Percentiles rank a stretch among this genome's conserved stretches.
Evolutionary conservation across 2,113 vertebrate genomes (phyloP).

Genomic region (Channa argus): DNA sequence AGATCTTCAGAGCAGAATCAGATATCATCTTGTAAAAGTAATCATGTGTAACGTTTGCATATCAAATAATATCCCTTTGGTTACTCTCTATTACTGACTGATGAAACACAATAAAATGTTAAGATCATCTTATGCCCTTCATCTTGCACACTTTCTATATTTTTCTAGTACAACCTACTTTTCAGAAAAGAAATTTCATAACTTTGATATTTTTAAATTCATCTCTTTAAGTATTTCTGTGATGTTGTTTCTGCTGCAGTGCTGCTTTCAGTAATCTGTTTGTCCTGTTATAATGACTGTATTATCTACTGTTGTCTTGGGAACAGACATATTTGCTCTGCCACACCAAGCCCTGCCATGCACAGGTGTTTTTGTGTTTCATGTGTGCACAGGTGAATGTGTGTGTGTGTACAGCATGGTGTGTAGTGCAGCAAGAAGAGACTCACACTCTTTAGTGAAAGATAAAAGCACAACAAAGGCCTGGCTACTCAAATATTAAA

Average conservation of each 20-base stretch:
- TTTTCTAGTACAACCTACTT: too few species aligned
- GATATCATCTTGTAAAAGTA: slow-evolving; percentile 14
- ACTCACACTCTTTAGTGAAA: slow-evolving; percentile 24
- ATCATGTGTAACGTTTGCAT: slow-evolving; percentile 26
- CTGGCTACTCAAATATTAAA: slow-evolving; percentile 15
- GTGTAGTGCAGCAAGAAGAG: slow-evolving; percentile 19
- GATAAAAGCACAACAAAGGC: slow-evolving; percentile 27
- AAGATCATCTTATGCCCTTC: not conserved
- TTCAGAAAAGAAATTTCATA: too few species aligned
- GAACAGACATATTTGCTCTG: slow-evolving; percentile 76
- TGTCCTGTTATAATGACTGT: slow-evolving; percentile 72
- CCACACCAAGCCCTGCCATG: slow-evolving; percentile 39
- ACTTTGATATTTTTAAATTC: not conserved
- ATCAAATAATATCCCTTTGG: slow-evolving; percentile 17
- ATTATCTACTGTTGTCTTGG: slow-evolving; percentile 78
- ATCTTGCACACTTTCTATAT: not conserved
- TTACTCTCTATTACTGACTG: not conserved
- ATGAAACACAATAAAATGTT: not conserved
- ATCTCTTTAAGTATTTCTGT: slow-evolving; percentile 48
- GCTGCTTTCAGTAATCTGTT: slow-evolving; percentile 67
- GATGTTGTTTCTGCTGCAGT: slow-evolving; percentile 30
- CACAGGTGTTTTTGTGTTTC: slow-evolving; percentile 67
- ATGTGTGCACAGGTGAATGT: slow-evolving; percentile 67
- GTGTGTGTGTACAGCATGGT: slow-evolving; percentile 11
- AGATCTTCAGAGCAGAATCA: slow-evolving; percentile 2